Evolutionary conservation across 2,113 vertebrate genomes (phyloP).

Genomic region (Romanogobio albipinnatus): DNA sequence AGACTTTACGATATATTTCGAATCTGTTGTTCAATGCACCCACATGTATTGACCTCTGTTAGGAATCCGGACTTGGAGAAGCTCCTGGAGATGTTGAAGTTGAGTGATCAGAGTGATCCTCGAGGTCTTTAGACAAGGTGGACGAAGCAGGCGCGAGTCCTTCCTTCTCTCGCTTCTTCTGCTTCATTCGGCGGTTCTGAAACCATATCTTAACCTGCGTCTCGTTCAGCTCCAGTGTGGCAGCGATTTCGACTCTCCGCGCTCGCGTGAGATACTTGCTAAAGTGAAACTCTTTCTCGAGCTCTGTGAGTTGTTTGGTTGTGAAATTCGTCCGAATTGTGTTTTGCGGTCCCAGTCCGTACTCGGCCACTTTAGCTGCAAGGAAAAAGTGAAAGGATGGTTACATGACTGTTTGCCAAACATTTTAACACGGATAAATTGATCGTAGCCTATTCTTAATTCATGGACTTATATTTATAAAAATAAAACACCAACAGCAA

Average conservation of each 20-base stretch:
- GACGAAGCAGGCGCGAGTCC: conserved; percentile 67
- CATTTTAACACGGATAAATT: not conserved
- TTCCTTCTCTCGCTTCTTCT: conserved; percentile 95
- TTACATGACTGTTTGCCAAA: conserved; percentile 10
- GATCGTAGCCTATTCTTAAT: not conserved
- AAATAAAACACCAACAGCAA: not conserved
- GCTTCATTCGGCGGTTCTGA: conserved; percentile 97
- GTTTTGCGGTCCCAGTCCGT: conserved; percentile 79
- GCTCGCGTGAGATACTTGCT: conserved; percentile 96
- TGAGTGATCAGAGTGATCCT: conserved; percentile 88
- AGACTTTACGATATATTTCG: conserved; percentile 12
- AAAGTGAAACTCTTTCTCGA: conserved; percentile 98
- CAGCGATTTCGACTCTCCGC: conserved; percentile 91
- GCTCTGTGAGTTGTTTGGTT: conserved; percentile 94
- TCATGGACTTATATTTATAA: not conserved
- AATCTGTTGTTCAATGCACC: conserved; percentile 21
- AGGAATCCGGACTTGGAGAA: conserved; percentile 85
- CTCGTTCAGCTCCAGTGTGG: conserved; percentile 93
- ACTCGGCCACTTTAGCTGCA: conserved; percentile 85
- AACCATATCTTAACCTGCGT: conserved; percentile 99
- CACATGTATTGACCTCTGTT: conserved; percentile 63
- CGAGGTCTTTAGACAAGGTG: conserved; percentile 74
- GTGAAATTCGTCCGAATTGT: conserved; percentile 95
- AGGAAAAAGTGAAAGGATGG: conserved; percentile 37
- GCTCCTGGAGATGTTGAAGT: conserved; percentile 90